phyloP scores from a whole-genome alignment of 2,797 vertebrate species.

The Lateolabrax maculatus region DNA sequence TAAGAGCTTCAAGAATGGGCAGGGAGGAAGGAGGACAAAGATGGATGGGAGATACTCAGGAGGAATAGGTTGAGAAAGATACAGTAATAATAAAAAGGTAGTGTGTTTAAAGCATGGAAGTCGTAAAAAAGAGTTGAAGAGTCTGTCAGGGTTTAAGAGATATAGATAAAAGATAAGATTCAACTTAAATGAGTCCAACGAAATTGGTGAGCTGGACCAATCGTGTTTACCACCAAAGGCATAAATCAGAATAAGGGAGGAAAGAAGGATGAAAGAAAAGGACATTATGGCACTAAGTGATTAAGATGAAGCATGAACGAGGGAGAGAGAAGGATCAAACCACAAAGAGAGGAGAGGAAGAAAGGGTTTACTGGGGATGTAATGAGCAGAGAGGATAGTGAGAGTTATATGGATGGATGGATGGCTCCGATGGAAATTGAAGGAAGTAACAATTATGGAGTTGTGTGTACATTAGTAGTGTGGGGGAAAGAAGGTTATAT shows the following conservation, averaged over 20 bases:
- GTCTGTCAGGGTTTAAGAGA: not conserved
- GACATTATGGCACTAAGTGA: not conserved
- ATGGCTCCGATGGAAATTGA: not conserved
- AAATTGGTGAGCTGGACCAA: not conserved
- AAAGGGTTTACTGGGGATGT: not conserved
- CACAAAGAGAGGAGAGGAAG: not conserved
- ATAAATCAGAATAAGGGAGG: not conserved
- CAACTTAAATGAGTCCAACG: not conserved
- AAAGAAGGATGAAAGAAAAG: not conserved
- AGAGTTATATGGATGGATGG: not conserved
- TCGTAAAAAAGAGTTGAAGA: not conserved
- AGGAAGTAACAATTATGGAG: too few species aligned
- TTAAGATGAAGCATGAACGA: too few species aligned
- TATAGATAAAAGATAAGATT: not conserved
- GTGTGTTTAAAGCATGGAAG: constrained; percentile 1
- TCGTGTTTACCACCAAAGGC: not conserved
- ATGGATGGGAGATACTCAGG: not conserved
- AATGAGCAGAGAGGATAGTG: not conserved
- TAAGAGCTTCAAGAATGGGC: not conserved
- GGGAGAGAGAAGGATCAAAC: too few species aligned
- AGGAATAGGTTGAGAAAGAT: not conserved
- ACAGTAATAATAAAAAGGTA: not conserved
- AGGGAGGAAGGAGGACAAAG: not conserved
- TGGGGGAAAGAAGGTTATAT: too few species aligned
- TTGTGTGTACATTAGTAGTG: too few species aligned